These are phyloP conservation scores for Lepidochrysops patricia DNA, from an alignment of 2,888 invertebrate species.

Conservation along the genomic window DNA sequence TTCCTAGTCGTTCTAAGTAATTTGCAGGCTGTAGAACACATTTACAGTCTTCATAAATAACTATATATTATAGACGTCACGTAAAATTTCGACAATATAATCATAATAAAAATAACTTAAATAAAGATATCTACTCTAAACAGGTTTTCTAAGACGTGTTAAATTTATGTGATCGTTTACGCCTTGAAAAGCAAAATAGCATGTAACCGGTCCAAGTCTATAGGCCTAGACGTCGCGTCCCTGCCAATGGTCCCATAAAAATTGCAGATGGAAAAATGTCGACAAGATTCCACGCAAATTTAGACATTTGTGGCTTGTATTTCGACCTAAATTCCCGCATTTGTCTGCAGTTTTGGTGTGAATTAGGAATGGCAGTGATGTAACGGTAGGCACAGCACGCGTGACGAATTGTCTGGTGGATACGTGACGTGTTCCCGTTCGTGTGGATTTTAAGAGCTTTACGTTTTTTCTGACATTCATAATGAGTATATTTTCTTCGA, in stretches of 20 bases:
- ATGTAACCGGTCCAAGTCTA: constrained; percentile 38
- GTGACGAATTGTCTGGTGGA: constrained; percentile 39
- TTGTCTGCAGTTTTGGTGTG: background rate
- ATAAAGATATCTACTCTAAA: constrained; percentile 11
- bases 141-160: constrained; percentile 16
- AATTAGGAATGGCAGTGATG: constrained; percentile 40
- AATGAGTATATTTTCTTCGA: background rate
- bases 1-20: background rate
- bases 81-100: background rate
- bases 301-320: background rate
- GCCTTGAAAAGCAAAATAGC: constrained; percentile 29
- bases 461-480: background rate
- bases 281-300: background rate
- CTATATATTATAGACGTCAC: background rate
- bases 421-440: constrained; percentile 36
- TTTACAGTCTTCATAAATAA: background rate
- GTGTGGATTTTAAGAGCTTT: background rate
- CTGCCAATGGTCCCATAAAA: constrained; percentile 49
- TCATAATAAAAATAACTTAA: background rate
- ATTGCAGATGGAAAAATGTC: constrained; percentile 29
- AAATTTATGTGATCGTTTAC: constrained; percentile 30
- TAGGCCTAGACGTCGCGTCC: constrained; percentile 33
- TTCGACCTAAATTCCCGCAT: background rate
- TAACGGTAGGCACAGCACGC: constrained; percentile 41
- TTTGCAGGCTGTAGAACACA: too few relatives aligned